Conservation (phyloP, 1,140 invertebrate species). For the Rhagoletis zephyria region DNA sequence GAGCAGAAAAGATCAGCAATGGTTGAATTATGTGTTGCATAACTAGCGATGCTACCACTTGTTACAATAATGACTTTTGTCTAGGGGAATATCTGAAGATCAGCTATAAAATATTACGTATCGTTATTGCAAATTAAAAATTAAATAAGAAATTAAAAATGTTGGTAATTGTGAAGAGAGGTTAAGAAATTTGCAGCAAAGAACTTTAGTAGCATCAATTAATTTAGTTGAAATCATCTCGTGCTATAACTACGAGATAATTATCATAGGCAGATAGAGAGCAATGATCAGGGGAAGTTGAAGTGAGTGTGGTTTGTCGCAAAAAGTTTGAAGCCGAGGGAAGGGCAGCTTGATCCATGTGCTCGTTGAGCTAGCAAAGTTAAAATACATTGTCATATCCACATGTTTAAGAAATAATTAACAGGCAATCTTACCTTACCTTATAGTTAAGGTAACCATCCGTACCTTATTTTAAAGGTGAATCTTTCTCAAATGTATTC, state of each 20-base stretch:
- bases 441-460: no score
- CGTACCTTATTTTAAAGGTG: no score
- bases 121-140: slow-evolving; percentile 29
- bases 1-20: background rate
- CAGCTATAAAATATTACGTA: background rate
- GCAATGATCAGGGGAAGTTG: no score
- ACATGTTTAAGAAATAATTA: no score
- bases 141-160: background rate
- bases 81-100: background rate
- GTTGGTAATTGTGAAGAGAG: background rate
- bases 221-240: background rate
- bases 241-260: background rate
- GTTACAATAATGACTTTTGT: background rate
- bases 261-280: no score
- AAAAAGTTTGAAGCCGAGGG: no score
- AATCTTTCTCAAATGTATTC: no score
- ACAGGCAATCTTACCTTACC: no score
- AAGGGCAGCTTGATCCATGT: no score
- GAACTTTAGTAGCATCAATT: background rate
- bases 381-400: no score
- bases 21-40: background rate
- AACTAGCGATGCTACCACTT: background rate
- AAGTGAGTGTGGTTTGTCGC: no score
- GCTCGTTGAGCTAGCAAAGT: no score
- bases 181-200: background rate